Base-by-base conservation (phyloP, 2,888 invertebrate genomes). In the Philopedon plagiatum region DNA sequence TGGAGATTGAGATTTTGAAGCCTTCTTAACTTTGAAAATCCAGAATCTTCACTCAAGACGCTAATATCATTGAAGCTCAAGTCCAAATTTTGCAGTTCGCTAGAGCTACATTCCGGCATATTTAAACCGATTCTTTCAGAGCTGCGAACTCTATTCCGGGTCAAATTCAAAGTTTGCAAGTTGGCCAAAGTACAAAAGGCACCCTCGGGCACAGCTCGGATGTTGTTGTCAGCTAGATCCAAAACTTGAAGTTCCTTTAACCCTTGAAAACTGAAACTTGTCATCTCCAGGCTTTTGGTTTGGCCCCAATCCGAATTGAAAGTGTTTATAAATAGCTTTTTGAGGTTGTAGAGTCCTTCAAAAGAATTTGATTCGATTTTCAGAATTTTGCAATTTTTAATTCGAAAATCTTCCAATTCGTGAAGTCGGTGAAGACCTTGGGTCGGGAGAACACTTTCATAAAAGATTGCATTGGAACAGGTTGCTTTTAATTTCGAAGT, bases 191-290 rank as follows among this genome's bases (percentile, higher is more conserved):
- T 90, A 86, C 96, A 96, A 83, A 95, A 93, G 76, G 91, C 90
- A 80, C 91, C 92, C 78, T 93, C 92, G 49, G 95, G 94, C 82
- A 96, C 85, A 76, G 91, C 90, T 79, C 93, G 90, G 76, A 96
- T 90, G 87, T 95, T 95, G 87, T 94, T 96, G 86, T 93, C 91
- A 81, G 92, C 91, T 85, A 96, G 87, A 86, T 95, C 93, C 80
- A 96, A 87, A 70, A 90, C 89, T 83, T 93, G 93, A 60, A 96
- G 87, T 85, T 95, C 94, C 81, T 91, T 90, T 78, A 96, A 87
- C 74, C 94, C 94, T 80, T 90, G 89, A 81, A 96, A 91, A 75
- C 93, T 90, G 78, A 90, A 90, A 75, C 90, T 86, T 72, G 90
- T 89, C 81, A 95, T 85, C 82, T 95, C 94, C 81, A 96, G 89